Evolutionary conservation across 2,888 invertebrate species (phyloP).

Genomic region (Thera obeliscata): DNA sequence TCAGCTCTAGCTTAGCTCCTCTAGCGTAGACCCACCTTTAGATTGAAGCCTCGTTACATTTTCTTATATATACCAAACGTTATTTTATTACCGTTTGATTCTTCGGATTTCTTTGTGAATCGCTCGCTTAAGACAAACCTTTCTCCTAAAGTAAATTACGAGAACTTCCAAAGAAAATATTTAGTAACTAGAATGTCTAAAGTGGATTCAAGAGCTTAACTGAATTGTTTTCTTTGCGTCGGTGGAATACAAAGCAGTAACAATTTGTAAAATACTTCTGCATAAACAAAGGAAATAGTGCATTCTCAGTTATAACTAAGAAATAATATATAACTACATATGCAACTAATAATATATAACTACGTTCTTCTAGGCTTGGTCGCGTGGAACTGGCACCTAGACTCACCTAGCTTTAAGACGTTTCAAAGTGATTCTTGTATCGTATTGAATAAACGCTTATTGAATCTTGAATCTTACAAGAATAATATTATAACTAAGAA

Average conservation of each 20-base stretch:
- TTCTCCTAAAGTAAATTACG: slow-evolving; percentile 19
- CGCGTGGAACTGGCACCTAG: too few relatives aligned
- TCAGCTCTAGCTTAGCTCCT: too few relatives aligned
- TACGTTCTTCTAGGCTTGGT: too few relatives aligned
- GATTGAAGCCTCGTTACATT: too few relatives aligned
- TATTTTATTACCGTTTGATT: neutral
- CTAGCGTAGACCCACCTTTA: too few relatives aligned
- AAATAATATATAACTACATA: too few relatives aligned
- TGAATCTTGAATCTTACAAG: too few relatives aligned
- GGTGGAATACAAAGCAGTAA: slow-evolving; percentile 32
- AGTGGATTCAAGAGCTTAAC: slow-evolving; percentile 38
- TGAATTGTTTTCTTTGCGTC: slow-evolving; percentile 39
- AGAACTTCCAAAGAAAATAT: slow-evolving; percentile 28
- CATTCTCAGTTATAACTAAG: neutral
- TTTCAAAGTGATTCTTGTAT: too few relatives aligned
- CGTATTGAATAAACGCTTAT: too few relatives aligned
- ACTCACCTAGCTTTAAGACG: too few relatives aligned
- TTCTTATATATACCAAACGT: neutral
- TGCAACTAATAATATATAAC: too few relatives aligned
- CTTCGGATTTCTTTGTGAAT: neutral
- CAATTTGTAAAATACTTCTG: slow-evolving; percentile 14
- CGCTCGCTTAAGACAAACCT: slow-evolving; percentile 8
- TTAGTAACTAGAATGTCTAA: slow-evolving; percentile 36
- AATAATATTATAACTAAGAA: too few relatives aligned
- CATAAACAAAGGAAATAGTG: neutral